Evolutionary conservation across 2,797 vertebrate genomes (phyloP).

Genomic region (Botia kubotai): DNA sequence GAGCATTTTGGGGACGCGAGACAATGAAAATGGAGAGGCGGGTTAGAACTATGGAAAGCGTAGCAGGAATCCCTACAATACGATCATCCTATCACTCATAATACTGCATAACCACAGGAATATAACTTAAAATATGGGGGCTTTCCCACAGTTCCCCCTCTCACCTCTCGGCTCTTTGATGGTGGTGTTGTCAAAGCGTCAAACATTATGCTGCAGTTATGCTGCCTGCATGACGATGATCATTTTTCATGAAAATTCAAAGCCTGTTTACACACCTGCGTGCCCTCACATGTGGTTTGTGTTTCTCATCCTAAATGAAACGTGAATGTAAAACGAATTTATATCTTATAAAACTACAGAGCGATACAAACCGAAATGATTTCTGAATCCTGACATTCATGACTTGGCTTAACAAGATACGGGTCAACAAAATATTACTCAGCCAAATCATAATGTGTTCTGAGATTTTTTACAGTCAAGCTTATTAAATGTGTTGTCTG

Average conservation of each 20-base stretch:
- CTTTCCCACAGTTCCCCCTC: conserved; percentile 10
- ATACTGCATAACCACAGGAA: conserved; percentile 47
- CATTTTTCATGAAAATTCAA: background rate
- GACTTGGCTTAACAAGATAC: background rate
- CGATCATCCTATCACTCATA: background rate
- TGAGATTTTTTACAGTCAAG: background rate
- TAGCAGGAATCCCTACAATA: conserved; percentile 41
- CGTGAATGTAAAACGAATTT: background rate
- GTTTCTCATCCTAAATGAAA: background rate
- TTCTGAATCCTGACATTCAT: background rate
- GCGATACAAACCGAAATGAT: background rate
- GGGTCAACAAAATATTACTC: background rate
- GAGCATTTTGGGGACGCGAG: conserved; percentile 11
- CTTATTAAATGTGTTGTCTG: background rate
- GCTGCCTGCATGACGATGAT: background rate
- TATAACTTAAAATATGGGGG: conserved; percentile 35
- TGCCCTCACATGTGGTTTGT: background rate
- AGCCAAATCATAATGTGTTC: background rate
- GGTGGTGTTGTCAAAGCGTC: background rate
- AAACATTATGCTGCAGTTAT: background rate
- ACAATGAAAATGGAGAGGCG: conserved; percentile 22
- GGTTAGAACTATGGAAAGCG: background rate
- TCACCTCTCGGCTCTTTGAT: conserved; percentile 20
- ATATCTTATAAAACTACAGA: background rate
- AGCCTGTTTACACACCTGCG: background rate